Conservation (phyloP, 2,888 invertebrate genomes). For the Axea sp. region DNA sequence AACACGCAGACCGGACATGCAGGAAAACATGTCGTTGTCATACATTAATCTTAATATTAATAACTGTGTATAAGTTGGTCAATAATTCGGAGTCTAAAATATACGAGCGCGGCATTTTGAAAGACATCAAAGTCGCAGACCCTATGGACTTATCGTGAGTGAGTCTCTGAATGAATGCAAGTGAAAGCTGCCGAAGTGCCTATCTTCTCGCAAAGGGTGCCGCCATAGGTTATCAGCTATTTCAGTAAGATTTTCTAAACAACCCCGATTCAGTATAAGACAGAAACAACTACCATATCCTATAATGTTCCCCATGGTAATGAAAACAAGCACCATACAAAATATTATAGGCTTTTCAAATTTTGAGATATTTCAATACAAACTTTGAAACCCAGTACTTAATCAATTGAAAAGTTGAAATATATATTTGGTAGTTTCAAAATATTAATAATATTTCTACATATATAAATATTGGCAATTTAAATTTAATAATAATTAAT, state of each 20-base stretch:
- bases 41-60: slow-evolving; percentile 57
- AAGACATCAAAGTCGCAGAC: slow-evolving; percentile 59
- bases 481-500: too few species aligned
- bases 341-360: slow-evolving; percentile 19
- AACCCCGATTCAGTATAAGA: slow-evolving; percentile 55
- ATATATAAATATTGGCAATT: too few species aligned
- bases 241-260: slow-evolving; percentile 63
- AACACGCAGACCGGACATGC: slow-evolving; percentile 19
- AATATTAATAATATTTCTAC: too few species aligned
- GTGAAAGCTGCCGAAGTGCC: slow-evolving; percentile 51
- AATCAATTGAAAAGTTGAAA: too few species aligned
- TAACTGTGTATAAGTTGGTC: slow-evolving; percentile 39
- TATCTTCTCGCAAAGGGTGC: slow-evolving; percentile 61
- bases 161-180: slow-evolving; percentile 42
- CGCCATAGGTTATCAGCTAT: slow-evolving; percentile 62
- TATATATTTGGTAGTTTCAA: too few species aligned
- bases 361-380: too few species aligned
- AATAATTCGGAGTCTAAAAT: slow-evolving; percentile 48
- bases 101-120: slow-evolving; percentile 40
- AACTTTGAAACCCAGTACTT: too few species aligned
- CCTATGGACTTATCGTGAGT: slow-evolving; percentile 51
- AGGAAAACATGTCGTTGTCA: slow-evolving; percentile 44
- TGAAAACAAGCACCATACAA: not conserved
- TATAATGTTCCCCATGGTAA: slow-evolving; percentile 48
- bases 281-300: slow-evolving; percentile 58